Evolutionary conservation across 2,888 invertebrate genomes (phyloP), one percentile per base, ranked within the genome.

Genomic region (Argyra leucocephala): DNA sequence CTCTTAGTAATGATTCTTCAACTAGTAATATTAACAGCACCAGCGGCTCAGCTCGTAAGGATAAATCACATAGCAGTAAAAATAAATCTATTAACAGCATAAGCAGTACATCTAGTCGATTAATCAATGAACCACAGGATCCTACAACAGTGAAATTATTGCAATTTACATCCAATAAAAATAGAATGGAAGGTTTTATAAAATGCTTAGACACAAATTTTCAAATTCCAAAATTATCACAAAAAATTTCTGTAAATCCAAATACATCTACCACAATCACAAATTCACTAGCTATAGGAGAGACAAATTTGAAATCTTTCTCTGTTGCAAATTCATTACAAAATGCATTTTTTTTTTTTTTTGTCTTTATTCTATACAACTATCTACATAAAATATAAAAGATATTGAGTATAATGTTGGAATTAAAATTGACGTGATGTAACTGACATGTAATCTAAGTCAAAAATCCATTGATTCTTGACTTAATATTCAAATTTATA

Each of bases 181-280:
- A 87, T 3, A 83, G 87, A 22, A 85, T 89, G 73, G 90, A 90
- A 73, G 88, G 90, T 12, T 81, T 90, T 65, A 89, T 89, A 72
- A 91, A 91, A 73, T 87, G 89, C 12, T 78, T 89, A 48, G 88
- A 92, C 72, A 87, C 87, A 65, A 92, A 90, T 74, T 93, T 91
- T 80, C 93, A 93, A 81, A 93, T 93, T 73, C 92, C 92, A 0
- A 93, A 92, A 79, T 76, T 92, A 67, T 88, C 88, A 0, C 48
- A 48, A 18, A 48, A 48, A 48, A n/a, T 48, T 2, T 18, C 48
- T 1, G 48, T 48, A 12, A 15, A 15, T 15, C n/a, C 48, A 3
- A 48, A 1, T n/a, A 48, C 48, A 3, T 48, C 18, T 12, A 18
- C 48, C 5, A 48, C 48, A 48, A 48, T 18, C 5, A 15, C 18